Evolutionary conservation across 1,140 invertebrate species (phyloP).

Genomic region (Ganaspis sp.): DNA sequence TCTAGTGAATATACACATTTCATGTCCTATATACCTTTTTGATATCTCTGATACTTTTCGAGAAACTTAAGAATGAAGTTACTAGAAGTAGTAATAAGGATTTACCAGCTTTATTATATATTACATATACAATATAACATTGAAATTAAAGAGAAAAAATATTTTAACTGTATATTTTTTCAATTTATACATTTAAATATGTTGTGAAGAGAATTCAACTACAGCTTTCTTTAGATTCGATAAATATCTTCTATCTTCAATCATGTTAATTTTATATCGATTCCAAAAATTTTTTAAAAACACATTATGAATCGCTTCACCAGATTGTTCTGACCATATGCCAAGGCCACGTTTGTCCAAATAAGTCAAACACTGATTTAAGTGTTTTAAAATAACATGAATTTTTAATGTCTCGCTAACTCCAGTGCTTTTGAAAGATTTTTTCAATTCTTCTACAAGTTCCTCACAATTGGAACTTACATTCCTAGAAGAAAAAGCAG

Average conservation of each 20-base stretch:
- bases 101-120: too few species aligned
- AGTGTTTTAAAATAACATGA: conserved; percentile 1
- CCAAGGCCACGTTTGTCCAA: conserved; percentile 9
- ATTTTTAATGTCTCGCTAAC: not conserved
- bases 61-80: too few species aligned
- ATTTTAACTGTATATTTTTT: too few species aligned
- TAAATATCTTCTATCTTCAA: not conserved
- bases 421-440: not conserved
- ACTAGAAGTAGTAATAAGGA: too few species aligned
- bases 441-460: conserved; percentile 16
- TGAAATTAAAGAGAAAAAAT: too few species aligned
- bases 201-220: too few species aligned
- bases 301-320: conserved; percentile 24
- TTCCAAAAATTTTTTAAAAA: conserved; percentile 30
- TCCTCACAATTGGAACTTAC: not conserved
- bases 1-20: too few species aligned
- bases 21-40: too few species aligned
- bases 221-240: not conserved
- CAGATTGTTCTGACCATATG: conserved; percentile 33
- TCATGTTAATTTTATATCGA: not conserved
- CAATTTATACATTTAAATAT: not conserved
- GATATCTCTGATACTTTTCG: too few species aligned
- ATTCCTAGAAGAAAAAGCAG: not conserved
- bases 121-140: too few species aligned
- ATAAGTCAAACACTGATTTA: not conserved